Percentiles rank a stretch among this genome's conserved stretches.
Evolutionary conservation across 1,140 invertebrate genomes (phyloP).

Genomic region (Drosophila biarmipes): DNA sequence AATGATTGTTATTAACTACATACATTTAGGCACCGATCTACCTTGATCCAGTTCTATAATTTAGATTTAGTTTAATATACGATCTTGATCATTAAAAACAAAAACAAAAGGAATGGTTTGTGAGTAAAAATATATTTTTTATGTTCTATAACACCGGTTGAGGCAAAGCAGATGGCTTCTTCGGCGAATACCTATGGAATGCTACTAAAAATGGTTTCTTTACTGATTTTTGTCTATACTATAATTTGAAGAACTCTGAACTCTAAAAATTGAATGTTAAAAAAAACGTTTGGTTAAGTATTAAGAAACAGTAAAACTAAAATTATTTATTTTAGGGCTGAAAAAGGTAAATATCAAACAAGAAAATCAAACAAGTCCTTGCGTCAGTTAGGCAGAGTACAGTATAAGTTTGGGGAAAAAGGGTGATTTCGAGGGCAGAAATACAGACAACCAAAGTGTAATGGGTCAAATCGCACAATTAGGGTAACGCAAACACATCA

Average conservation of each 20-base stretch:
- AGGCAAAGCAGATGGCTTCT: too few relatives aligned
- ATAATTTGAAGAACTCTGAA: not conserved
- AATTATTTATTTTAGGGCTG: not conserved
- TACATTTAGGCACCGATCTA: too few relatives aligned
- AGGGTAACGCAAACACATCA: constrained; percentile 47
- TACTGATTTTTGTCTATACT: not conserved
- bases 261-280: constrained; percentile 2
- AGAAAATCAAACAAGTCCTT: constrained; percentile 14
- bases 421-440: constrained; percentile 13
- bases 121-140: too few relatives aligned
- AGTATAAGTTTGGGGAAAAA: constrained; percentile 2
- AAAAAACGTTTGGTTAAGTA: constrained; percentile 7
- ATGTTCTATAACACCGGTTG: too few relatives aligned
- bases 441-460: constrained; percentile 25
- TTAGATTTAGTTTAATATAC: too few relatives aligned
- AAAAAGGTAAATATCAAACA: not conserved
- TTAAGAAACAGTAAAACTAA: not conserved
- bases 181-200: too few relatives aligned
- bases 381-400: constrained; percentile 21
- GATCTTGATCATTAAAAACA: not conserved
- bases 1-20: not conserved
- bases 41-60: too few relatives aligned
- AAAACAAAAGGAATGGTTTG: not conserved
- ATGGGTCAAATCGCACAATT: constrained; percentile 30
- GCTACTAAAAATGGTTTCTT: too few relatives aligned